These are phyloP conservation scores for Apogon hyalosoma DNA, from an alignment of 2,797 vertebrate genomes.

Conservation along the genomic window DNA sequence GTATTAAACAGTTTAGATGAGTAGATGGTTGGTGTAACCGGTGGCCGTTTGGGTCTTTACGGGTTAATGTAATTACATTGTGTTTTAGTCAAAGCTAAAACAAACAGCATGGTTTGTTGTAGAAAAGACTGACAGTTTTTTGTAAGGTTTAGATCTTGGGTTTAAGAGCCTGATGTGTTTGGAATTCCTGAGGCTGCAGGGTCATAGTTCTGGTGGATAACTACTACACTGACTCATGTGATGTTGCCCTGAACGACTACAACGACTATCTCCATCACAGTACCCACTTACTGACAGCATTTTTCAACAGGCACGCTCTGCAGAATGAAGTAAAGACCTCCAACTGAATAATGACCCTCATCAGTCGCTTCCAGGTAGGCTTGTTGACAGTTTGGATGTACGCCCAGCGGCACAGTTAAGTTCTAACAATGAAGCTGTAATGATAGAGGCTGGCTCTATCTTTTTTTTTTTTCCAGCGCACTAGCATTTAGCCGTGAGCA, in stretches of 20 bases:
- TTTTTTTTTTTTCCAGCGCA: background rate
- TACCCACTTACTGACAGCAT: conserved; percentile 4
- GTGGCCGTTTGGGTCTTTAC: too few relatives aligned
- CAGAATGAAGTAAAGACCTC: conserved; percentile 21
- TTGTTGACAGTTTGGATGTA: conserved; percentile 32
- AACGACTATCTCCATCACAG: background rate
- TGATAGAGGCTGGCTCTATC: conserved; percentile 25
- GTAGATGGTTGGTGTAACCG: too few relatives aligned
- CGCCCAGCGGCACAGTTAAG: conserved; percentile 5
- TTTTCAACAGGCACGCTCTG: background rate
- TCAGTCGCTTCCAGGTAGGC: conserved; percentile 8
- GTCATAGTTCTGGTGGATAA: background rate
- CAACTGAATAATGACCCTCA: conserved; percentile 9
- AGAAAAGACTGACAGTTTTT: too few relatives aligned
- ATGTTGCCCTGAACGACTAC: background rate
- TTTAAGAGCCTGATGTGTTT: too few relatives aligned
- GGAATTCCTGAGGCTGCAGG: too few relatives aligned
- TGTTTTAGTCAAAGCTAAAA: too few relatives aligned
- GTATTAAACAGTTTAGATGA: too few relatives aligned
- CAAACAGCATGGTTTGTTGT: too few relatives aligned
- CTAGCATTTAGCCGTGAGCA: conserved; percentile 16
- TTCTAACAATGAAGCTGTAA: conserved; percentile 20
- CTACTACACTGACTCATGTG: background rate
- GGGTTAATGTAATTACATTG: too few relatives aligned
- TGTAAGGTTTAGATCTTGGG: too few relatives aligned